Evolutionary conservation across 2,797 vertebrate species (phyloP), one percentile per base, ranked within the genome.

Genomic region (Orientallactaga sibirica): DNA sequence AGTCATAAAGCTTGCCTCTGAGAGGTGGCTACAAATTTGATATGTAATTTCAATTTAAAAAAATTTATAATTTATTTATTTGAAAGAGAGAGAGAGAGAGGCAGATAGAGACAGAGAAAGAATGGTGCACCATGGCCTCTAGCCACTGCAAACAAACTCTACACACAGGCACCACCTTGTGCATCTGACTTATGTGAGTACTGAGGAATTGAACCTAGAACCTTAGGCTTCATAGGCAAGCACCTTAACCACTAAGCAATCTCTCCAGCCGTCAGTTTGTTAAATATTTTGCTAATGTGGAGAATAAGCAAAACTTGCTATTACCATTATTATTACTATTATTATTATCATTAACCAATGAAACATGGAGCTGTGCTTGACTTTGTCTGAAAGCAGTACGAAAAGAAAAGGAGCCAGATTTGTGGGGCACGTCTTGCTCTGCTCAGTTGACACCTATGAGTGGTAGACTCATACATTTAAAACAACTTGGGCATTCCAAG

Each of bases 401-500:
- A 61, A 48, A 64, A 18, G 55, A 37, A 78, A 64, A 4, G n/a
- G 68, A 18, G 11, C 18, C 5, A 25, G 81, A 91, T 41, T 15
- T 43, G 14, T 20, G 2, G 1, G 33, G 19, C 48, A 61, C 33
- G 61, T 66, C 37, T 77, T 88, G 37, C 52, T 79, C 41, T 90
- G 52, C 37, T 91, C 88, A 80, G n/a, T 62, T 37, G 66, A 77
- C 73, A 84, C 52, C 77, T 76, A 10, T 11, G 25, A 84, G 73
- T 27, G 55, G 70, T 22, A 5, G 68, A 37, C 20, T 37, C 25
- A 8, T 1, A 10, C 1, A 62, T 88, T 95, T 95, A 48, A 88
- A 90, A 91, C 64, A 81, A 84, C 84, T 20, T 66, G 67, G 12
- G 20, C 33, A 70, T 92, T 90, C 78, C 71, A 62, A 64, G 85